Evolutionary conservation across 2,888 invertebrate genomes (phyloP).

Genomic region (Phaedon cochleariae): DNA sequence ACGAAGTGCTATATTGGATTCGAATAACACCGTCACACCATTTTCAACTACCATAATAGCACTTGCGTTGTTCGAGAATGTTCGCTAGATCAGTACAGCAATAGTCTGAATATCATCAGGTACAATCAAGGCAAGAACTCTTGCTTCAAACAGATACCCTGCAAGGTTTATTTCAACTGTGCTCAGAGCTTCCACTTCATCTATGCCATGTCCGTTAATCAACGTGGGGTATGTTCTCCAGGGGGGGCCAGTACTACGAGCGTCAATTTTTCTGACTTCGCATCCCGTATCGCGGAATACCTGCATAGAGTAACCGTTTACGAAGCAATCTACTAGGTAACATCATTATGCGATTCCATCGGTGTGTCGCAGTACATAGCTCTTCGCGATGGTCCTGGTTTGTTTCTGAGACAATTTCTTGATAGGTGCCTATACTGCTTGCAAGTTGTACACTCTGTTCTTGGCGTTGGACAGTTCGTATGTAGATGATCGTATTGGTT

Average conservation of each 20-base stretch:
- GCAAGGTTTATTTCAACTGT: slow-evolving; percentile 21
- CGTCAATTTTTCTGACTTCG: too few species aligned
- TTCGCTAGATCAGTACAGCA: slow-evolving; percentile 37
- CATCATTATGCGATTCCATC: too few species aligned
- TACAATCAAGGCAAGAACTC: slow-evolving; percentile 35
- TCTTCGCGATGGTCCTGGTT: too few species aligned
- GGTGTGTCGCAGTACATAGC: too few species aligned
- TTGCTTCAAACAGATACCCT: slow-evolving; percentile 23
- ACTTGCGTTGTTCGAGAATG: background rate
- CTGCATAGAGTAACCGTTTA: too few species aligned
- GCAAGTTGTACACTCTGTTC: slow-evolving; percentile 11
- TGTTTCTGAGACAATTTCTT: too few species aligned
- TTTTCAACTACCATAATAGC: slow-evolving; percentile 9
- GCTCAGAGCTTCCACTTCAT: background rate
- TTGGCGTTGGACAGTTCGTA: slow-evolving; percentile 6
- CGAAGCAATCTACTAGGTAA: too few species aligned
- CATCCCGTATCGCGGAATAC: too few species aligned
- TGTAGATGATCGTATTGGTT: slow-evolving; percentile 12
- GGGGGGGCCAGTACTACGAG: too few species aligned
- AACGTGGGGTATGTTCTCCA: too few species aligned
- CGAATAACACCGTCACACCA: background rate
- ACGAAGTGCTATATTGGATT: slow-evolving; percentile 4
- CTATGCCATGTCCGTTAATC: too few species aligned
- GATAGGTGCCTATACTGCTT: background rate
- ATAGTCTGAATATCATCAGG: slow-evolving; percentile 35